These are phyloP conservation scores for Barbus barbus DNA, from an alignment of 2,113 vertebrate species.

Conservation along the genomic window DNA sequence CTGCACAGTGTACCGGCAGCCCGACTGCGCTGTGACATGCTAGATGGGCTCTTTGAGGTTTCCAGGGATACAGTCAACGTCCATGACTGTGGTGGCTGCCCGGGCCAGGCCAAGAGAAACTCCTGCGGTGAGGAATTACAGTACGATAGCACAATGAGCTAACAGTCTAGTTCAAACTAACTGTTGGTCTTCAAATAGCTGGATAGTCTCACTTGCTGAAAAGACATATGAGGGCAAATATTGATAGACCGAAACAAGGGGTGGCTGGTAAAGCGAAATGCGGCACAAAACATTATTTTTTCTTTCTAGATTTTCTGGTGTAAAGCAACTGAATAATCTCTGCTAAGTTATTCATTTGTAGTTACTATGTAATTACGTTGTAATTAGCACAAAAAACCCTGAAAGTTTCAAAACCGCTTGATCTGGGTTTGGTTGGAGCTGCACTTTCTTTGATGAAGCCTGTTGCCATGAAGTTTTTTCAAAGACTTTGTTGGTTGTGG, in stretches of 20 bases:
- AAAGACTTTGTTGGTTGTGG: too few species aligned
- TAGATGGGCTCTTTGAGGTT: slow-evolving; percentile 62
- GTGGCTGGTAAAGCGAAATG: slow-evolving; percentile 26
- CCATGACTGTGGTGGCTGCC: slow-evolving; percentile 27
- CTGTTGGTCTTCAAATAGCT: slow-evolving; percentile 38
- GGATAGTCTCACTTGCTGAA: slow-evolving; percentile 37
- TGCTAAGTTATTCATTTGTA: neutral
- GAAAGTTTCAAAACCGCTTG: neutral
- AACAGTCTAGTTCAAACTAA: slow-evolving; percentile 49
- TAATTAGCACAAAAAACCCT: neutral
- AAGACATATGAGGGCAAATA: slow-evolving; percentile 45
- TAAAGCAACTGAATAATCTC: neutral
- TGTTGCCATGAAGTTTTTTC: too few species aligned
- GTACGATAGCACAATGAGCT: slow-evolving; percentile 52
- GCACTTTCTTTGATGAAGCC: too few species aligned
- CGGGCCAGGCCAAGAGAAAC: slow-evolving; percentile 53
- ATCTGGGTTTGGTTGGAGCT: too few species aligned
- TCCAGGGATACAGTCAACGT: slow-evolving; percentile 49
- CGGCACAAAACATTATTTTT: neutral
- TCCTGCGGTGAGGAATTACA: slow-evolving; percentile 46
- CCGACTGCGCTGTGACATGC: slow-evolving; percentile 48
- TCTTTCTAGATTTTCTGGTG: neutral
- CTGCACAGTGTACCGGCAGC: slow-evolving; percentile 83
- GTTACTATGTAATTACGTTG: neutral
- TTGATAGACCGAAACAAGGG: slow-evolving; percentile 46